These are phyloP conservation scores for Pecten maximus DNA, from an alignment of 2,888 invertebrate species.

Conservation along the genomic window DNA sequence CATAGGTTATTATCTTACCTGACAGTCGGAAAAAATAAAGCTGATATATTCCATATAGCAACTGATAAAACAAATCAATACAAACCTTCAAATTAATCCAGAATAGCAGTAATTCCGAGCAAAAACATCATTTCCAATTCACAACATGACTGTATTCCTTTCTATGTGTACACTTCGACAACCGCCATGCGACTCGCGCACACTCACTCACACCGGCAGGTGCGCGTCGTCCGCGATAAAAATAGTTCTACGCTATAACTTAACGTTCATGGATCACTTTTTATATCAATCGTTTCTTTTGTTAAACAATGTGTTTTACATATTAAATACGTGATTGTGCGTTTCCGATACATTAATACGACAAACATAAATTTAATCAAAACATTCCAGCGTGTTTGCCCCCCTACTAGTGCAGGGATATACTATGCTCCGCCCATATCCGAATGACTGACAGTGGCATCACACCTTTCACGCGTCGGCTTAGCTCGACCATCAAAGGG, in stretches of 20 bases:
- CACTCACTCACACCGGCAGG: not conserved
- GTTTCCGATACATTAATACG: not conserved
- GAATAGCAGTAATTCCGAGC: conserved; percentile 8
- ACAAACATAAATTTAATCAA: not conserved
- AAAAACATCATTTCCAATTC: not conserved
- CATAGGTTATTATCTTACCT: not conserved
- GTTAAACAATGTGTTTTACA: not conserved
- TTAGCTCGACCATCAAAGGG: not conserved
- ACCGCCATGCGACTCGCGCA: conserved; percentile 30
- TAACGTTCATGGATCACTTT: not conserved
- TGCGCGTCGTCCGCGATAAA: conserved; percentile 16
- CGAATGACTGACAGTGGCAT: conserved; percentile 21
- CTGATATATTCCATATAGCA: not conserved
- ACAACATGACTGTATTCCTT: conserved; percentile 1
- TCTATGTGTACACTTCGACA: conserved; percentile 7
- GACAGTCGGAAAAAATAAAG: not conserved
- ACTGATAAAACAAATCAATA: not conserved
- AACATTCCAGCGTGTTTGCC: not conserved
- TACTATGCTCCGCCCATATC: not conserved
- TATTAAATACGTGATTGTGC: not conserved
- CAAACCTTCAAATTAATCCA: conserved; percentile 21
- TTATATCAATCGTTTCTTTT: not conserved
- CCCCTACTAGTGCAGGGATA: not conserved
- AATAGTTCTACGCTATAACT: not conserved
- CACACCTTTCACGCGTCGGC: conserved; percentile 27